These are phyloP conservation scores for Eubasilissa splendida DNA, from an alignment of 2,888 invertebrate genomes.

Conservation along the genomic window DNA sequence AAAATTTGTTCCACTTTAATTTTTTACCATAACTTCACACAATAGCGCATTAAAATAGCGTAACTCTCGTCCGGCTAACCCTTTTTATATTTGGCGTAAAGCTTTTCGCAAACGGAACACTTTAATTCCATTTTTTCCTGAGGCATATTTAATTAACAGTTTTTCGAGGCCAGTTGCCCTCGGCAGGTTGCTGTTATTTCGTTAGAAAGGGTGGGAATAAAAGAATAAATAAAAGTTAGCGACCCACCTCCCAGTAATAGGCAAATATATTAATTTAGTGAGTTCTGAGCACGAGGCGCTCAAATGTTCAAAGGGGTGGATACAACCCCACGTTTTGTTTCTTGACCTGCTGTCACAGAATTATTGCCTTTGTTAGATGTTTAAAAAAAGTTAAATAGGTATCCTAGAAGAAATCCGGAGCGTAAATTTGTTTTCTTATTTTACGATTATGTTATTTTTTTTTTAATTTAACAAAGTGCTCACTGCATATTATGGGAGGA, in stretches of 20 bases:
- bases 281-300: slow-evolving; percentile 39
- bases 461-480: too few species aligned
- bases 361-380: not conserved
- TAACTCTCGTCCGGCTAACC: slow-evolving; percentile 22
- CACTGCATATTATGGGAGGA: too few species aligned
- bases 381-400: too few species aligned
- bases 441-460: too few species aligned
- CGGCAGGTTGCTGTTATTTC: not conserved
- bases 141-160: slow-evolving; percentile 57
- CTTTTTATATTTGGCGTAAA: slow-evolving; percentile 45
- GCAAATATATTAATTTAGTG: slow-evolving; percentile 49
- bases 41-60: slow-evolving; percentile 23
- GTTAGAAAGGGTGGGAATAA: slow-evolving; percentile 46
- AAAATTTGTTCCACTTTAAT: not conserved
- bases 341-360: slow-evolving; percentile 39
- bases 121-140: slow-evolving; percentile 51
- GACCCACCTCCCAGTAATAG: slow-evolving; percentile 38
- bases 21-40: slow-evolving; percentile 15
- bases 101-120: slow-evolving; percentile 44
- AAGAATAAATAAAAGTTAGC: slow-evolving; percentile 43
- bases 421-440: too few species aligned
- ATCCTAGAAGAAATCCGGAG: too few species aligned
- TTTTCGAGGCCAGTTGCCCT: slow-evolving; percentile 49
- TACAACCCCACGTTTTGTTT: slow-evolving; percentile 32
- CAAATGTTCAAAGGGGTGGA: slow-evolving; percentile 33